Percentiles rank a stretch among this genome's conserved stretches.
These are phyloP conservation scores for Diploptera punctata DNA, from an alignment of 2,888 invertebrate genomes.

Conservation along the genomic window DNA sequence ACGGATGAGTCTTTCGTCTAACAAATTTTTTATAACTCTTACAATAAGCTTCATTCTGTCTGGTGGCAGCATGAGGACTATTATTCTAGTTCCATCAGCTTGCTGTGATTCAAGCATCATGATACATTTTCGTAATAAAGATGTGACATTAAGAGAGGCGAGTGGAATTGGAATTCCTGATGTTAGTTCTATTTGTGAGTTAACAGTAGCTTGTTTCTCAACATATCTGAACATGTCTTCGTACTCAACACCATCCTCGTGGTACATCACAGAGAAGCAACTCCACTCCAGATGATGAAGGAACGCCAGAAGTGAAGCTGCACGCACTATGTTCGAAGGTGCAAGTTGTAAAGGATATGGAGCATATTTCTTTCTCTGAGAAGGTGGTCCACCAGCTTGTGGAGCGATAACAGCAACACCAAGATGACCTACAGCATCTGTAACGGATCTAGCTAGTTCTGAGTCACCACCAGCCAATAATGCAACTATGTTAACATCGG, in stretches of 20 bases:
- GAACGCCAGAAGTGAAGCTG: conserved; percentile 34
- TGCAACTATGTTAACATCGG: conserved; percentile 30
- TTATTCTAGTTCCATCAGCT: conserved; percentile 30
- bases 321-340: conserved; percentile 36
- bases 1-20: conserved; percentile 38
- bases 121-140: conserved; percentile 14
- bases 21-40: conserved; percentile 33
- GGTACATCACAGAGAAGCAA: conserved; percentile 39
- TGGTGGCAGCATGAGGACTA: conserved; percentile 40
- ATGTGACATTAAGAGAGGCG: conserved; percentile 23
- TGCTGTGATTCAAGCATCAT: conserved; percentile 18
- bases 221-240: conserved; percentile 41
- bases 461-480: conserved; percentile 41
- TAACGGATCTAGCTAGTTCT: conserved; percentile 38
- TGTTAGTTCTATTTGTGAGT: conserved; percentile 4
- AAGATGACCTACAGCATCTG: conserved; percentile 41
- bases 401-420: conserved; percentile 42
- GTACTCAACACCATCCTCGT: conserved; percentile 41
- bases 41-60: conserved; percentile 37
- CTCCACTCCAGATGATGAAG: conserved; percentile 34
- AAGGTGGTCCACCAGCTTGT: conserved; percentile 39
- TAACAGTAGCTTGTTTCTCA: conserved; percentile 24
- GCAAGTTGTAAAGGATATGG: conserved; percentile 44
- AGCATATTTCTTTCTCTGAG: conserved; percentile 38
- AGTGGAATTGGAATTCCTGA: conserved; percentile 20